Base-by-base conservation (phyloP, 2,888 invertebrate species). In the Coelogynopora nodosa region DNA sequence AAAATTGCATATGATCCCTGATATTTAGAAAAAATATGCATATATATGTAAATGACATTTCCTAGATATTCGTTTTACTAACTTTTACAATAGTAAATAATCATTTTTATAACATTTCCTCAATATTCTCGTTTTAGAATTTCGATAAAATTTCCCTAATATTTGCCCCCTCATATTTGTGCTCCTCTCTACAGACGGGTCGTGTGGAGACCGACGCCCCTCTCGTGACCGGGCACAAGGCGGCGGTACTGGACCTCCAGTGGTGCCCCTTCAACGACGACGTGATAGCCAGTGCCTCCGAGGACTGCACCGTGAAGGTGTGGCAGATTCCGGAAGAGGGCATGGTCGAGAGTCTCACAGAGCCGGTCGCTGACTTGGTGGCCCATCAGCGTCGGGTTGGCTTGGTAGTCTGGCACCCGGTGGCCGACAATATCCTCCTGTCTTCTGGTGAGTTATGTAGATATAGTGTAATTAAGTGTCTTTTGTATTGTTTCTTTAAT, bases 281-380 rank as follows among this genome's bases (percentile, higher is more conserved):
- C 2, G 74, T 74, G 10, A 26, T 74, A 13, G 74, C 74, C 27
- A n/a, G 18, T 13, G 74, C 74, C 5, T 10, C 74, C 18, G 74
- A 2, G 2, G 74, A 74, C 23, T 5, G 18, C 5, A 23, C 74
- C 2, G 74, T 74, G 97, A 93, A 91, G 88, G 92, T 96, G 90
- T 97, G 97, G 97, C 95, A 96, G 91, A 96, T 98, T 89, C 96
- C 97, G 10, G 97, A 97, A 90, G 95, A 94, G 2, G 97, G 97
- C 0, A 93, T 97, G 26, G 85, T 67, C 13, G 91, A 91, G 0
- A 95, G 95, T 90, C 92, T 96, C 87, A 95, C 94, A 0, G 96
- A 97, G 85, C 96, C 96, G 94, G 92, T 96, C 88, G 95, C 96
- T 67, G 97, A 97, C 90, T 92, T 98, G 29, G 94, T 94, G 89